Conservation (phyloP, 2,113 vertebrate genomes). For the Tragelaphus buxtoni region DNA sequence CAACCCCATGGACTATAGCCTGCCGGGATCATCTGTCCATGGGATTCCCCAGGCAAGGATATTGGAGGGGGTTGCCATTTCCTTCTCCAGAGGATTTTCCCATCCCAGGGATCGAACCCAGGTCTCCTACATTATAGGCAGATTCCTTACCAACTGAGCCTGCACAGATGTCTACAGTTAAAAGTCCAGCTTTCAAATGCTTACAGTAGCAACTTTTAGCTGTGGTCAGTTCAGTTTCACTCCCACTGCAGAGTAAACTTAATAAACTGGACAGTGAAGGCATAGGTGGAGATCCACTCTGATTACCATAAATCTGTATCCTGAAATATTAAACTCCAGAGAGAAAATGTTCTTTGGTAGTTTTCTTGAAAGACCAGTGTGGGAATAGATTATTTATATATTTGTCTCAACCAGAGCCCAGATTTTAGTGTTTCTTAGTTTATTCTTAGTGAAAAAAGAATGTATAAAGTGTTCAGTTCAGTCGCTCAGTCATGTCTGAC, state of each 20-base stretch:
- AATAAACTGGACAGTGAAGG: background rate
- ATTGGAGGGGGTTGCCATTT: background rate
- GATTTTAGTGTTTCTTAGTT: background rate
- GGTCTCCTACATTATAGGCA: background rate
- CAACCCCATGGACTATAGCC: background rate
- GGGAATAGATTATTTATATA: background rate
- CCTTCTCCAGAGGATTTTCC: background rate
- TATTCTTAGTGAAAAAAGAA: background rate
- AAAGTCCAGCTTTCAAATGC: background rate
- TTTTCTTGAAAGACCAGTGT: background rate
- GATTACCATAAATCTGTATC: background rate
- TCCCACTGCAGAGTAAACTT: background rate
- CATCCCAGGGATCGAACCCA: background rate
- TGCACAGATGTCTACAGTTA: background rate
- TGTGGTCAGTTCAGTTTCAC: background rate
- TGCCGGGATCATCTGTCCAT: background rate
- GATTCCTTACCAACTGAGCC: background rate
- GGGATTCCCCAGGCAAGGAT: background rate
- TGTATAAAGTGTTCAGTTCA: background rate
- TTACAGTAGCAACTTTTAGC: background rate
- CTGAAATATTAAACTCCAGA: background rate
- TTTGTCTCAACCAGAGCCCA: background rate
- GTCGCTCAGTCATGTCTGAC: background rate
- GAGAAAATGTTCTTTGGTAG: background rate
- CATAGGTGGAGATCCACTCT: too few species aligned